Base-by-base conservation (phyloP, 2,888 invertebrate genomes). In the Bursaphelenchus okinawaensis region DNA sequence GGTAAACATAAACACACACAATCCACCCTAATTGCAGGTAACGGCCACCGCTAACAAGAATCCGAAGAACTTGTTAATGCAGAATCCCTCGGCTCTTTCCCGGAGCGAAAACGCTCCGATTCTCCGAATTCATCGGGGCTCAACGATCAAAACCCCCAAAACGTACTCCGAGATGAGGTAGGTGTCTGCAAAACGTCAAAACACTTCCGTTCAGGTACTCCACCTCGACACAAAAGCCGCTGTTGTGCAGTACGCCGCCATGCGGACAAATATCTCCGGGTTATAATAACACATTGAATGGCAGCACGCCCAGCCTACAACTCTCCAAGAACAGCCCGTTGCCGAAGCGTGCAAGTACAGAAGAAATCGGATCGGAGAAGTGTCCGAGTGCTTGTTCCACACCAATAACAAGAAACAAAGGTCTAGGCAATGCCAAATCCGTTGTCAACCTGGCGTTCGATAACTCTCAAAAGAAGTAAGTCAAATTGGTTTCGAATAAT, bases 31-130 rank as follows among this genome's bases (percentile, higher is more conserved):
- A 22, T 56, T 65, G 31, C 52, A 77, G 78, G 78, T 78, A 20
- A 74, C 79, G 20, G 78, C 76, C 24, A 79, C 75, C 54, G 81
- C 79, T 52, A 81, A 80, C 63, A 77, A 77, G 65, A 81, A 79
- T 59, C 74, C 79, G 26, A 78, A 79, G 63, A 78, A 68, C 55
- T 73, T 76, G 62, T 69, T 81, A 50, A 73, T 78, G 71, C 77
- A 73, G 56, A 75, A 80, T 69, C 80, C 80, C 7, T 69, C 75
- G 19, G 78, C 75, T 24, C 68, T 80, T 16, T 69, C 70, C 54
- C 74, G 77, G 52, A n/a, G 65, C 22, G 78, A 78, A 54, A 70
- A 75, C 24, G 60, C 76, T 31, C 79, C 79, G 26, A 80, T 78
- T 74, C 71, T 81, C n/a, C 75, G 80, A 23, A 73, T 79, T 26